Conservation (phyloP, 2,113 vertebrate genomes). For the Callaeas wilsoni region DNA sequence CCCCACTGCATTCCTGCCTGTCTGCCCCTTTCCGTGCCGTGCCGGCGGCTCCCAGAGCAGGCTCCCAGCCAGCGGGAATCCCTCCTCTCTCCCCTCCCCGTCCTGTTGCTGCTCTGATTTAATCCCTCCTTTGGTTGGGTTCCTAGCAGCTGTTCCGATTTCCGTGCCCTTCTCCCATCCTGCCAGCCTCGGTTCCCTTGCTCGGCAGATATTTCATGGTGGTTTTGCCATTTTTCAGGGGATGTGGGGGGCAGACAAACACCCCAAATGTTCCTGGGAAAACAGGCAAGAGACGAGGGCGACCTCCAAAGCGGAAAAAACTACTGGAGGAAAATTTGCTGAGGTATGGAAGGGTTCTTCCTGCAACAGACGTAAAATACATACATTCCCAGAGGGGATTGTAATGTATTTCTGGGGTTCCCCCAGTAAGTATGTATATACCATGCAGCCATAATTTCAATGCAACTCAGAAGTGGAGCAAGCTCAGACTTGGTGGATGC, state of each 20-base stretch:
- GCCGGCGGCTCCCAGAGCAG: not conserved
- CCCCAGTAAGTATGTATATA: not conserved
- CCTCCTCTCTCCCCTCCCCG: not conserved
- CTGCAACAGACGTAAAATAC: not conserved
- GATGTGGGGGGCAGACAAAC: slow-evolving; percentile 62
- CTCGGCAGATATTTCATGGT: not conserved
- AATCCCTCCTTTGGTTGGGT: slow-evolving; percentile 19
- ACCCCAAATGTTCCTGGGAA: slow-evolving; percentile 67
- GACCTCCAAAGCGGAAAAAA: slow-evolving; percentile 91
- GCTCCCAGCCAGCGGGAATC: slow-evolving; percentile 30
- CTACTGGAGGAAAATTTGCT: slow-evolving; percentile 74
- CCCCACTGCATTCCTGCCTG: slow-evolving; percentile 15
- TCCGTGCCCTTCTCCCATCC: not conserved
- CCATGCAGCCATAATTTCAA: not conserved
- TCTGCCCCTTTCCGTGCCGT: not conserved
- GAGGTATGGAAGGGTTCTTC: slow-evolving; percentile 71
- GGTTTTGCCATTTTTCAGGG: slow-evolving; percentile 52
- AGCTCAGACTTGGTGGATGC: not conserved
- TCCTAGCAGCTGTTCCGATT: slow-evolving; percentile 40
- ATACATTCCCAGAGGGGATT: not conserved
- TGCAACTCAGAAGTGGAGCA: not conserved
- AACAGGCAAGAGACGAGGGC: slow-evolving; percentile 86
- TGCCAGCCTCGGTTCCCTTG: not conserved
- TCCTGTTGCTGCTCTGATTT: not conserved
- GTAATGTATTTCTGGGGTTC: slow-evolving; percentile 1